Evolutionary conservation across 23 tunicate species (phyloP).

Genomic region (Ascidia mentula): DNA sequence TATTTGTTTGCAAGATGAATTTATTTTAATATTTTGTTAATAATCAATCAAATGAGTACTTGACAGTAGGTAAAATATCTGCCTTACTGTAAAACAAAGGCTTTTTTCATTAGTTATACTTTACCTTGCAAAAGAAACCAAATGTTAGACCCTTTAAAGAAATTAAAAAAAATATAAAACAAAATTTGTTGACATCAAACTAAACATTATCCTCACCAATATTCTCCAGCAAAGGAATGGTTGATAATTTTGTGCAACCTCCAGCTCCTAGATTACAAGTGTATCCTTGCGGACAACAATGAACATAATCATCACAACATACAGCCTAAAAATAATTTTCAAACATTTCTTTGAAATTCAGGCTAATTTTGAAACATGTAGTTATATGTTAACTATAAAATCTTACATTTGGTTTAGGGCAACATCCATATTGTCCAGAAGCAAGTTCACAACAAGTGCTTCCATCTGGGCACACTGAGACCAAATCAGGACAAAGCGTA

Average conservation of each 20-base stretch:
- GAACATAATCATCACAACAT: conserved; percentile 17
- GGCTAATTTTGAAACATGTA: too few relatives aligned
- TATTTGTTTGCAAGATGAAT: too few relatives aligned
- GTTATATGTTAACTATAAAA: too few relatives aligned
- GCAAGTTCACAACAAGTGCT: not conserved
- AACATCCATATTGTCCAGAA: conserved; percentile 6
- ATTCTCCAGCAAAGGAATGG: not conserved
- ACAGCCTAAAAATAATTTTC: conserved; percentile 28
- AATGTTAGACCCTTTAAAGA: not conserved
- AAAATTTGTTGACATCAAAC: too few relatives aligned
- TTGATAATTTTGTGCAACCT: not conserved
- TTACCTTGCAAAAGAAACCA: not conserved
- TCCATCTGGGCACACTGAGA: not conserved
- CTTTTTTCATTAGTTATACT: too few relatives aligned
- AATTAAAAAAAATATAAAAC: not conserved
- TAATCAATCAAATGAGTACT: too few relatives aligned
- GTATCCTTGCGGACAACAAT: conserved; percentile 14
- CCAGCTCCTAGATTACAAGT: conserved; percentile 4
- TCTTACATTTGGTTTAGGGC: not conserved
- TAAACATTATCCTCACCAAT: not conserved
- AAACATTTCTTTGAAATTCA: too few relatives aligned
- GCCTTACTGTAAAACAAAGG: too few relatives aligned
- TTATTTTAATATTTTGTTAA: too few relatives aligned
- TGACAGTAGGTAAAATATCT: too few relatives aligned
- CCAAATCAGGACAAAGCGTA: not conserved